Base-by-base conservation (phyloP, 2,888 invertebrate species). In the Ernsta delagoae region DNA sequence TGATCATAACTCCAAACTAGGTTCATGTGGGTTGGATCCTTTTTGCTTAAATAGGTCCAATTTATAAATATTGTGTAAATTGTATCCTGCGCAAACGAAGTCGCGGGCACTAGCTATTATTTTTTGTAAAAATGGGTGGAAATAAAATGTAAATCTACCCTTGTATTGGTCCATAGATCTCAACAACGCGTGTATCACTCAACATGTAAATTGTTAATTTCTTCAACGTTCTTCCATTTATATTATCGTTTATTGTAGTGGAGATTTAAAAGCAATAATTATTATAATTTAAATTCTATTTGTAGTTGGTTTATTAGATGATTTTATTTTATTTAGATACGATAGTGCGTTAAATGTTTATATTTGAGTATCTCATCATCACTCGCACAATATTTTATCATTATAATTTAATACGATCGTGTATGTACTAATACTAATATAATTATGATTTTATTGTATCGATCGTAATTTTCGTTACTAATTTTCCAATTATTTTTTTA, bases 211-310 rank as follows among this genome's bases (percentile, higher is more conserved):
- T 72, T 53, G 57, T 68, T 66, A 41, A n/a, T 34, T 61, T 64
- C 41, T 48, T 66, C 59, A 71, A 75, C 16, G 87, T 81, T 89
- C 86, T 89, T 88, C 88, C 89, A 83, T 78, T 50, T 50, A 16
- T 81, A 64, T 71, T 43, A 53, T 43, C 41, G 39, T 72, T 72
- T 77, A 79, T 59, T 50, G 48, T 64, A 57, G 56, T 84, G 84
- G 56, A 84, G 84, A 84, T 87, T 82, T 79, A 72, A 81, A 83
- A 90, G 90, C 90, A 90, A 91, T 90, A 90, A 31, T 31, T 31
- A 89, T 83, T 83, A 78, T 82, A 73, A 70, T 72, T 74, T 72
- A 71, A 74, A 80, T 81, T 81, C 78, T 80, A 83, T 82, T 80
- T 84, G 72, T 83, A 87, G 83, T 86, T 87, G 79, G 80, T 80